Evolutionary conservation across 2,888 invertebrate species (phyloP).

Genomic region (Agriotes lineatus): DNA sequence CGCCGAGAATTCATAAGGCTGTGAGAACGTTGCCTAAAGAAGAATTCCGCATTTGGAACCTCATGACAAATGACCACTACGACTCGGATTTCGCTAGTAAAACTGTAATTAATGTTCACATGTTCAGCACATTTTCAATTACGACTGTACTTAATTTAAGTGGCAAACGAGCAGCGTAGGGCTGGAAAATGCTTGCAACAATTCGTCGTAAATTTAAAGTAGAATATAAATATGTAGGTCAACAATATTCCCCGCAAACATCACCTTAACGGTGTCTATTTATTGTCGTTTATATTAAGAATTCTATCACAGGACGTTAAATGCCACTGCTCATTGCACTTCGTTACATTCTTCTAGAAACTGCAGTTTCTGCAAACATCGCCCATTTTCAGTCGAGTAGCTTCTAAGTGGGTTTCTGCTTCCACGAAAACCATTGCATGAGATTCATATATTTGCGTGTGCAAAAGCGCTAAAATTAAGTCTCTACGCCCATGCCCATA

Average conservation of each 20-base stretch:
- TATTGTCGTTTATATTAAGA: background rate
- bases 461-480: conserved; percentile 8
- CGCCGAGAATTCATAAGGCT: no score
- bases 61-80: no score
- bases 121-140: no score
- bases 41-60: no score
- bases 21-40: no score
- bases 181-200: background rate
- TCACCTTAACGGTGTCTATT: background rate
- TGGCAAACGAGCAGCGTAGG: background rate
- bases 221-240: conserved; percentile 20
- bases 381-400: background rate
- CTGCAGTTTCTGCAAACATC: background rate
- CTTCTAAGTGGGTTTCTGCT: background rate
- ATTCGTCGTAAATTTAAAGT: conserved; percentile 12
- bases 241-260: background rate
- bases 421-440: conserved; percentile 2
- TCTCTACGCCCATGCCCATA: conserved; percentile 2
- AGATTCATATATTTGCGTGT: conserved; percentile 6
- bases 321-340: background rate
- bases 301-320: background rate
- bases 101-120: no score
- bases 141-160: background rate
- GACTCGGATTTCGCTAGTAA: no score
- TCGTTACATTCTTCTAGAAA: background rate